phyloP scores from a whole-genome alignment of 1,140 invertebrate species.

The Mamestra configurata region DNA sequence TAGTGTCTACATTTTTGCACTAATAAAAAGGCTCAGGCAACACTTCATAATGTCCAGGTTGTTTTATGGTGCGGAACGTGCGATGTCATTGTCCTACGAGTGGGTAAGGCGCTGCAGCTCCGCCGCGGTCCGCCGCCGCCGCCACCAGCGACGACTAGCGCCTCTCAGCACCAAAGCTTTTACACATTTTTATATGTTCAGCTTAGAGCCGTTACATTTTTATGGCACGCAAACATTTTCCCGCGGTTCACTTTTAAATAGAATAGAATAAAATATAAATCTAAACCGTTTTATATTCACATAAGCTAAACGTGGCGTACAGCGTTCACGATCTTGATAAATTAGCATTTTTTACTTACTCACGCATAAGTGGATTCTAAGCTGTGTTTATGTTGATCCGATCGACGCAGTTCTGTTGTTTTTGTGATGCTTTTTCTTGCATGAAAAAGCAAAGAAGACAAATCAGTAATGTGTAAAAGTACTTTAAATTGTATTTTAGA shows the following conservation, averaged over 20 bases:
- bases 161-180: constrained; percentile 39
- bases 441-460: background rate
- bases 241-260: constrained; percentile 29
- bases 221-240: constrained; percentile 40
- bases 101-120: constrained; percentile 67
- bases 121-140: constrained; percentile 52
- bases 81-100: constrained; percentile 84
- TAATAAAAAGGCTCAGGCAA: constrained; percentile 65
- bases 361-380: constrained; percentile 1
- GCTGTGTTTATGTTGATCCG: constrained; percentile 5
- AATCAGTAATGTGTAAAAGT: constrained; percentile 7
- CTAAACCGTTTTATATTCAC: constrained; percentile 34
- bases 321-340: constrained; percentile 33
- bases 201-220: constrained; percentile 46
- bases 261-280: constrained; percentile 37
- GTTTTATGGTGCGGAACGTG: constrained; percentile 84
- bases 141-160: constrained; percentile 51
- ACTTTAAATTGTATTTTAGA: constrained; percentile 37
- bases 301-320: constrained; percentile 14
- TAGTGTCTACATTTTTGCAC: constrained; percentile 64
- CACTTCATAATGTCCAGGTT: constrained; percentile 78
- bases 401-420: constrained; percentile 6
- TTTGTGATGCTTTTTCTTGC: constrained; percentile 23
- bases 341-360: constrained; percentile 35
- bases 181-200: constrained; percentile 51